phyloP scores from a whole-genome alignment of 2,113 vertebrate species.

The Oncorhynchus gorbuscha region DNA sequence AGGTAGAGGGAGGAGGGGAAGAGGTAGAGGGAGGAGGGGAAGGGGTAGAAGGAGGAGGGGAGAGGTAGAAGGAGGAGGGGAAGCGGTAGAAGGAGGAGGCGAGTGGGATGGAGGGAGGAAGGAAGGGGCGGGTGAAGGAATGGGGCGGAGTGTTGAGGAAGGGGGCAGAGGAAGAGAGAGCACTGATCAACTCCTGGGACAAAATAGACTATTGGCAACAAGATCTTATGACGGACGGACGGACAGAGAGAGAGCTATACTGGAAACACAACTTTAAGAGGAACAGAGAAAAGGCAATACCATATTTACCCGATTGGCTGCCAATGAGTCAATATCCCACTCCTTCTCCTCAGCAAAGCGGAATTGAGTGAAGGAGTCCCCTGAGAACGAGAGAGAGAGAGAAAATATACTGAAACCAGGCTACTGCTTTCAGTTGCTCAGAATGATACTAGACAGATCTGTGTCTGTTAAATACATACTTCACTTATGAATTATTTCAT shows the following conservation, averaged over 20 bases:
- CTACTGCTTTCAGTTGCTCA: neutral
- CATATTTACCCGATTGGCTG: slow-evolving; percentile 77
- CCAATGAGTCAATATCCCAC: slow-evolving; percentile 81
- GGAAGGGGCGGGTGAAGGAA: no score
- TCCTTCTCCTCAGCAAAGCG: slow-evolving; percentile 92
- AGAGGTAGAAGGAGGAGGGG: no score
- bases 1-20: no score
- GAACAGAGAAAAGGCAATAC: slow-evolving; percentile 10
- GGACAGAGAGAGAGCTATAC: neutral
- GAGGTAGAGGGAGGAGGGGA: no score
- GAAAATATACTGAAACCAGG: neutral
- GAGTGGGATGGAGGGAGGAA: no score
- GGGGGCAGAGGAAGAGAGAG: no score
- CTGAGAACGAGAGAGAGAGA: slow-evolving; percentile 65
- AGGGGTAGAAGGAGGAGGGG: no score
- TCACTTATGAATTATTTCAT: neutral
- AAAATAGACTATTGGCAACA: no score
- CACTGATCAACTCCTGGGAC: no score
- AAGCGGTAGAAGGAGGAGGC: no score
- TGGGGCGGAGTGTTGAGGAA: no score
- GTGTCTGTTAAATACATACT: neutral
- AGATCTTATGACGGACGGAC: no score
- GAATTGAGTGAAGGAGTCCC: slow-evolving; percentile 92
- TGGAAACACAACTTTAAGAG: neutral
- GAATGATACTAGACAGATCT: neutral